phyloP scores from a whole-genome alignment of 2,113 vertebrate species.

The Brienomyrus longianalis region DNA sequence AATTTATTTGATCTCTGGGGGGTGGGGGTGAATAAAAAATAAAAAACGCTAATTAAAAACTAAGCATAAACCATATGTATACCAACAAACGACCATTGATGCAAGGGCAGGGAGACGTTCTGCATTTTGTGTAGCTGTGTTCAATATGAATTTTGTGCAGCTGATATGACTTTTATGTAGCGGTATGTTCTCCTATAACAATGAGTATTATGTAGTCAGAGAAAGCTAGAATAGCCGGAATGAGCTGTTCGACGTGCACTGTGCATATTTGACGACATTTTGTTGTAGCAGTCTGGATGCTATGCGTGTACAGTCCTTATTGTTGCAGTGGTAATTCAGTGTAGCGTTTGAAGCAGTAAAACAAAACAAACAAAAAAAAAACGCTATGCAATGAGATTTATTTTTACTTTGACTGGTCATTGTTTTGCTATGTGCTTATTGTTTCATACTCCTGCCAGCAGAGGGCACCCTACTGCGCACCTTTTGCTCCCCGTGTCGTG shows the following conservation, averaged over 20 bases:
- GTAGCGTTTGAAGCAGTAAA: conserved; percentile 3
- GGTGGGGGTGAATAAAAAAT: neutral
- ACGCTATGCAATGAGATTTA: conserved; percentile 6
- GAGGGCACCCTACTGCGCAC: neutral
- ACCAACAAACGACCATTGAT: conserved; percentile 12
- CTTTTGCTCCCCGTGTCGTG: neutral
- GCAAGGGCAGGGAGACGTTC: conserved; percentile 30
- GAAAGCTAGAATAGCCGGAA: conserved; percentile 47
- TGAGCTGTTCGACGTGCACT: conserved; percentile 53
- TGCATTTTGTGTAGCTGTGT: conserved; percentile 42
- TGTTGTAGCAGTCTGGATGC: conserved; percentile 42
- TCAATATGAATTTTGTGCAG: conserved; percentile 38
- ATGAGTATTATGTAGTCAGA: conserved; percentile 38
- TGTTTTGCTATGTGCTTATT: conserved; percentile 11
- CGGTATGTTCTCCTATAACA: conserved; percentile 38
- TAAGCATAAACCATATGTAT: conserved; percentile 21
- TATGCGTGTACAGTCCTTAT: conserved; percentile 47
- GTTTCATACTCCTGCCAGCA: neutral
- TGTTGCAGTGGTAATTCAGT: conserved; percentile 14
- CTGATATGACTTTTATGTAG: conserved; percentile 41
- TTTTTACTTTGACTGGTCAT: conserved; percentile 5
- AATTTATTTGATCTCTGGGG: conserved; percentile 9
- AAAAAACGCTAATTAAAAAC: neutral
- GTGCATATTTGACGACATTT: conserved; percentile 47
- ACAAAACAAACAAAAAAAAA: neutral